Base-by-base conservation (phyloP, 37 sponge, comb jelly and placozoan species). In the Axinella damicornis region DNA sequence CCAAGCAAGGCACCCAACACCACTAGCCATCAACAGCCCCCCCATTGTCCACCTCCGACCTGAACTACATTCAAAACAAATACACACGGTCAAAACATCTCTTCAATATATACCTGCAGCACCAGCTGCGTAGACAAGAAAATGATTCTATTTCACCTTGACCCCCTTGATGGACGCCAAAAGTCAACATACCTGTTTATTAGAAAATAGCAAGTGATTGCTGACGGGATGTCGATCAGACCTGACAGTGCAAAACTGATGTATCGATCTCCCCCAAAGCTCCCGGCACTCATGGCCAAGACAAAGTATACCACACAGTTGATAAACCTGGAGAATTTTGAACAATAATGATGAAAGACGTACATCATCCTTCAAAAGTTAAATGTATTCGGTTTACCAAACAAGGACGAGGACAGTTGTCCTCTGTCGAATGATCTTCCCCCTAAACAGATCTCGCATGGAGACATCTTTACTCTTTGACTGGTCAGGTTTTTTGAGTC, bases 171-270 rank as follows among this genome's bases (percentile, higher is more conserved):
- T n/a, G n/a, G n/a, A n/a, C n/a, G n/a, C n/a, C n/a, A n/a, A n/a
- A n/a, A n/a, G n/a, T n/a, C 46, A 12, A 9, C 46, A 46, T 46
- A 46, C 92, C 67, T 87, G 58, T 83, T 67, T 46, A 87, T 17
- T 5, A 92, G 5, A 6, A 24, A 31, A 56, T 72, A 82, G 63
- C 35, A 58, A 20, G 68, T 19, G 32, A 87, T 1, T 28, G 62
- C 25, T 11, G 83, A 65, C 56, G 92, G 92, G 0, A 87, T 35
- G 28, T 92, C 92, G 20, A 92, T 60, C 20, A 92, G 79, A 25
- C 84, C 84, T 0, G 88, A 83, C 13, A 83, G 65, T 59, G 69
- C 54, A 22, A 92, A 79, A 65, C 67, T 83, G 40, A 87, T 14
- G 35, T 92, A 92, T 56, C 79, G 72, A 66, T 87, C 83, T 0